Conservation (phyloP, 2,888 invertebrate species). For the Theristus sp. region DNA sequence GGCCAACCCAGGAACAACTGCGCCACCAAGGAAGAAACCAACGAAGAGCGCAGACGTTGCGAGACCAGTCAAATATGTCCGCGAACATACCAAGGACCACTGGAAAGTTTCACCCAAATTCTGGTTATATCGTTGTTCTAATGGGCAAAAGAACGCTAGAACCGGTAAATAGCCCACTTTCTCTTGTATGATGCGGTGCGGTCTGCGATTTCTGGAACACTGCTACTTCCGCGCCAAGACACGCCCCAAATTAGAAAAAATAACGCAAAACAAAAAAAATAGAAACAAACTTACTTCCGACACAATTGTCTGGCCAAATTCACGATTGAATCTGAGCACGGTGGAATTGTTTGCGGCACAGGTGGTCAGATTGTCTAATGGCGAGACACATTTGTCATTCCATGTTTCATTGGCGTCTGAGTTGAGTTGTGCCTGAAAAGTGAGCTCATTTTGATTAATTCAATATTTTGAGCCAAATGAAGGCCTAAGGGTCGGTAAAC, state of each 20-base stretch:
- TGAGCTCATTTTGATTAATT: too few relatives aligned
- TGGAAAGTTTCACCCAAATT: too few relatives aligned
- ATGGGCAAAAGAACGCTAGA: too few relatives aligned
- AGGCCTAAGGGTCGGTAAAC: neutral
- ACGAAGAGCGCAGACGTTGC: neutral
- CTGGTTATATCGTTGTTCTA: too few relatives aligned
- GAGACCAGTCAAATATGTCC: neutral
- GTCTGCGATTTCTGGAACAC: neutral
- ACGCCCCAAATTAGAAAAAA: neutral
- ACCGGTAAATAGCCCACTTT: too few relatives aligned
- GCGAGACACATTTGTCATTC: neutral
- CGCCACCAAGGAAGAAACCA: neutral
- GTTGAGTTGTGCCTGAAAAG: too few relatives aligned
- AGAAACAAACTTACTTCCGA: neutral
- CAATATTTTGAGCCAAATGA: too few relatives aligned
- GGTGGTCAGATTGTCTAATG: neutral
- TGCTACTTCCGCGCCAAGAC: neutral
- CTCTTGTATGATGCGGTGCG: neutral
- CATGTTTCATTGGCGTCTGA: neutral
- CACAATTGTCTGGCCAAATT: neutral
- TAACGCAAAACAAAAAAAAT: neutral
- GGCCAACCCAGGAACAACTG: neutral
- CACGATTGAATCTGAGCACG: neutral
- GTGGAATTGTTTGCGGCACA: neutral
- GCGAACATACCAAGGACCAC: neutral